Evolutionary conservation across 2,113 vertebrate genomes (phyloP).

Genomic region (Centrocercus urophasianus): DNA sequence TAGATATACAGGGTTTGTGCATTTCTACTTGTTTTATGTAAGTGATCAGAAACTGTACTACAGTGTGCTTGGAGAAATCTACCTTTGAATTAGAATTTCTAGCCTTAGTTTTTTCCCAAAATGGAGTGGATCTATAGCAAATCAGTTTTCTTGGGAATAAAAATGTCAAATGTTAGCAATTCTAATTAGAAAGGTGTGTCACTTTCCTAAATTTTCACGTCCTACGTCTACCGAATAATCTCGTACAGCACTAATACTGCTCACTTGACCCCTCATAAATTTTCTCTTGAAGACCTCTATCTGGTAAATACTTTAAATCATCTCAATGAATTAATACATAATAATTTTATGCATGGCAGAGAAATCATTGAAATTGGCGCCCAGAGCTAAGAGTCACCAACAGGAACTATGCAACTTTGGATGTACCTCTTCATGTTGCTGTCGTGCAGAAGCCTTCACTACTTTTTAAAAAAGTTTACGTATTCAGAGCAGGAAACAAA

Average conservation of each 20-base stretch:
- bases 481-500: not conserved
- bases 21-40: not conserved
- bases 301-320: conserved; percentile 8
- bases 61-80: not conserved
- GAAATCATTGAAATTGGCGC: not conserved
- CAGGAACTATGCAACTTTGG: not conserved
- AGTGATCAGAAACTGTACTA: not conserved
- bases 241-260: conserved; percentile 7
- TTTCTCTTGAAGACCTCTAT: conserved; percentile 23
- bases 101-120: not conserved
- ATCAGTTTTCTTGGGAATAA: conserved; percentile 19
- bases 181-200: conserved; percentile 6
- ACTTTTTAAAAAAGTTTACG: not conserved
- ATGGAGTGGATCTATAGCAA: conserved; percentile 28
- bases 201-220: conserved; percentile 23
- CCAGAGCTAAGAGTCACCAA: not conserved
- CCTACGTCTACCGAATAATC: not conserved
- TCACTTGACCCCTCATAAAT: conserved; percentile 43
- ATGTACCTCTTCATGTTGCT: not conserved
- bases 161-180: conserved; percentile 29
- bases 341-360: not conserved
- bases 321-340: not conserved
- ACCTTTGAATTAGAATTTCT: not conserved
- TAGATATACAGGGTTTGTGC: not conserved
- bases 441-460: not conserved